Base-by-base conservation (phyloP, 1,140 invertebrate genomes). In the Sarcophaga bullata region DNA sequence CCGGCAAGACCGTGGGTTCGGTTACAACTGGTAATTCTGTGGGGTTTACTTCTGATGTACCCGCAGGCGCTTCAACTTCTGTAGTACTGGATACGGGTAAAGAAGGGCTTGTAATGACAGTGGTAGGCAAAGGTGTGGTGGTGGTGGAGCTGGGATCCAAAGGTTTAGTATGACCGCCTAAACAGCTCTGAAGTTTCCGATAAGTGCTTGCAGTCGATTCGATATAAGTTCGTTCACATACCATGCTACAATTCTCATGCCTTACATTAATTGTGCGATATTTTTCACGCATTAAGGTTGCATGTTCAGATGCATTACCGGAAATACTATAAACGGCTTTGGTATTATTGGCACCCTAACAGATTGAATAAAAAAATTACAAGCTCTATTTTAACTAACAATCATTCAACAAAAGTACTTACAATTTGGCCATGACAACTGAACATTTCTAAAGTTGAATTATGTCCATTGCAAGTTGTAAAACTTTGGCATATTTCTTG, bases 321-420 rank as follows among this genome's bases (percentile, higher is more conserved):
- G 88, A 89, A 25, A 89, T 89, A 83, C 85, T 85, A 80, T 89
- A 89, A 0, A 85, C 86, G 49, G 84, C 19, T n/a, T 88, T 84
- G 6, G 87, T 89, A 75, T 88, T 89, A 78, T 89, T 88, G 6
- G 86, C 85, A 19, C 88, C 88, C 88, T 89, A 17, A n/a, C 49
- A 19, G 50, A 72, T 37, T 8, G 47, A 11, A 2, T 3, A 3
- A 52, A 52, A 52, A 52, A 52, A 52, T 9, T 48, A 11, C 19
- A n/a, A 37, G 54, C 37, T 62, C 49, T 5, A 6, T 52, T 58
- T 58, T 19, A 11, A 2, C 25, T 0, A 19, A 6, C n/a, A 76
- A n/a, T n/a, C 8, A 46, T 9, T 11, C 80, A 81, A 62, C 52
- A 6, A 49, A 46, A 8, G 9, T 47, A 86, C 87, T 87, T 37